Evolutionary conservation across 2,888 invertebrate genomes (phyloP).

Genomic region (Parapristionchus giblindavisi): DNA sequence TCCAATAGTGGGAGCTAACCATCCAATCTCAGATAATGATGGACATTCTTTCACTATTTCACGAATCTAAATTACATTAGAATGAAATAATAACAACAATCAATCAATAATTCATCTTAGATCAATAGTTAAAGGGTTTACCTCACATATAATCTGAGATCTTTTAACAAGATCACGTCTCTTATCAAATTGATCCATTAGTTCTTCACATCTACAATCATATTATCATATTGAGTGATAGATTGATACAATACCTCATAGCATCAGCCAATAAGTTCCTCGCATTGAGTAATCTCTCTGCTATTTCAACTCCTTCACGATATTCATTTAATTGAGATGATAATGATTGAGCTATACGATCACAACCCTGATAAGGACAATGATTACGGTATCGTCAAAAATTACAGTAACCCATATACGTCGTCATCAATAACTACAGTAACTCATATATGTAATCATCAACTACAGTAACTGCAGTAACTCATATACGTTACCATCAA

Average conservation of each 20-base stretch:
- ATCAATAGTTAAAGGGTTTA: no score
- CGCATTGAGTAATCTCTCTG: constrained; percentile 42
- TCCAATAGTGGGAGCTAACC: constrained; percentile 51
- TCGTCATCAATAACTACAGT: no score
- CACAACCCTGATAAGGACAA: constrained; percentile 19
- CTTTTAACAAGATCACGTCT: constrained; percentile 54
- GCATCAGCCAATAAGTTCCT: constrained; percentile 52
- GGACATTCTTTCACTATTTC: constrained; percentile 51
- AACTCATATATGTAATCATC: no score
- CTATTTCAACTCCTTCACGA: constrained; percentile 26
- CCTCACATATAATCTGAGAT: constrained; percentile 44
- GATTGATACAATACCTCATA: constrained; percentile 9
- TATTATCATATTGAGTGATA: not conserved
- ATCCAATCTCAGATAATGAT: constrained; percentile 48
- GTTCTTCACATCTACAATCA: constrained; percentile 48
- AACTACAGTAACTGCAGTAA: no score
- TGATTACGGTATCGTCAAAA: not conserved
- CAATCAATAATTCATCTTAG: no score
- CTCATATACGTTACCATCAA: no score
- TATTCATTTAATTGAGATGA: constrained; percentile 24
- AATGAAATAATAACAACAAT: no score
- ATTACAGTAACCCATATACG: not conserved
- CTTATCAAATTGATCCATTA: constrained; percentile 54
- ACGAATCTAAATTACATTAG: constrained; percentile 40
- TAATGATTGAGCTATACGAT: constrained; percentile 15